A percentile compares a stretch with the other conserved stretches of the same genome.
phyloP scores from a whole-genome alignment of 1,140 invertebrate species.

The Penaeus japonicus region DNA sequence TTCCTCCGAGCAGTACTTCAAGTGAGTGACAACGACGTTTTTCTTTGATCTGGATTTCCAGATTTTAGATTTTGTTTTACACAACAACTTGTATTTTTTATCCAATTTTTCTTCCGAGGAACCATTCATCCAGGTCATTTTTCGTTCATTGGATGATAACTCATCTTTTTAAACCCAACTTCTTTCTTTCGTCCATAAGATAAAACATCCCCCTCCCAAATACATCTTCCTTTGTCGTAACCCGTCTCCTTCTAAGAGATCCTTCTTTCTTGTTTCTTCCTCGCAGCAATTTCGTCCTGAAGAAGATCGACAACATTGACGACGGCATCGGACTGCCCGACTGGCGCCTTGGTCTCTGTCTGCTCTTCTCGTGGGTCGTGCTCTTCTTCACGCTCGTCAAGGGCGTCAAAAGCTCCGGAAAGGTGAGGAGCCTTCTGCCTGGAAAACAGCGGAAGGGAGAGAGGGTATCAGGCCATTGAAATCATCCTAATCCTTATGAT shows the following conservation, averaged over 20 bases:
- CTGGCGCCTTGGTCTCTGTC: constrained; percentile 78
- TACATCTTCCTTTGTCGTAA: no score
- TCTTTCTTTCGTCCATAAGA: no score
- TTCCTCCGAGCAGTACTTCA: constrained; percentile 60
- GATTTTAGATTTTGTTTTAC: background rate
- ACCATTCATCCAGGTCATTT: no score
- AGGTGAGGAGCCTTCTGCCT: constrained; percentile 16
- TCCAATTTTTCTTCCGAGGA: no score
- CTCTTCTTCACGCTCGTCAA: constrained; percentile 79
- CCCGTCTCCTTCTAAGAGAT: no score
- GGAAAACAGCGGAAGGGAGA: no score
- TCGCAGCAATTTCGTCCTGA: constrained; percentile 74
- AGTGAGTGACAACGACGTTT: constrained; percentile 20
- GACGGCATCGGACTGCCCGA: constrained; percentile 78
- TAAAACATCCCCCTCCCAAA: no score
- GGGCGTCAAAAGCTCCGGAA: constrained; percentile 70
- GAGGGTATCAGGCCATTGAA: no score
- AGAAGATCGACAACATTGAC: constrained; percentile 73
- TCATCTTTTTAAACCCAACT: no score
- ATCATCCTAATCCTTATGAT: no score
- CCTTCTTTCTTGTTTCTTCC: background rate
- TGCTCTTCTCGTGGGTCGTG: constrained; percentile 78
- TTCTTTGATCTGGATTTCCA: background rate
- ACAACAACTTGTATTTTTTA: no score
- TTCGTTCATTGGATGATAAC: no score